Percentiles rank a stretch among this genome's conserved stretches.
phyloP scores from a whole-genome alignment of 2,113 vertebrate genomes.

The Bos indicus region DNA sequence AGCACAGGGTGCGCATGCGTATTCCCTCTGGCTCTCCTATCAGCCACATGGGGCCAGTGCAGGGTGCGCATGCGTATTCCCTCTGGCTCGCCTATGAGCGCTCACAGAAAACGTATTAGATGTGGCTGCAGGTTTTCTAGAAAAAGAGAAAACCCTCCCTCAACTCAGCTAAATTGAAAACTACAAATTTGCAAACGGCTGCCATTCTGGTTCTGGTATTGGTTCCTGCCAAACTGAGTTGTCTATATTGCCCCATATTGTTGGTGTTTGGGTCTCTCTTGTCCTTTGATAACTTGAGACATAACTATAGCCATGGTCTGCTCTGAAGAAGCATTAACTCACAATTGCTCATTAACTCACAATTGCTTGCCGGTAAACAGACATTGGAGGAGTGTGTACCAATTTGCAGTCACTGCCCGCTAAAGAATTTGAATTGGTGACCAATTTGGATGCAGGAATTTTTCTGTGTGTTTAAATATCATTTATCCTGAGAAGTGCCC shows the following conservation, averaged over 20 bases:
- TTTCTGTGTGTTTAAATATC: conserved; percentile 40
- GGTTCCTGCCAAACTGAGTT: background rate
- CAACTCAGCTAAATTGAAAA: background rate
- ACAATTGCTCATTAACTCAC: background rate
- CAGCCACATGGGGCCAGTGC: accelerated
- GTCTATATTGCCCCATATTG: accelerated
- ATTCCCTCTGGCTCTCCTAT: accelerated
- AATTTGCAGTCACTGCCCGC: background rate
- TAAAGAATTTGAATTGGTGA: conserved; percentile 13
- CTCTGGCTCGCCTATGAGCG: accelerated
- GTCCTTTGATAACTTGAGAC: background rate
- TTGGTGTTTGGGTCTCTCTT: background rate
- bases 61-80: accelerated
- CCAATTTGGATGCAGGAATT: conserved; percentile 24
- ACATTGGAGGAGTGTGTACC: background rate
- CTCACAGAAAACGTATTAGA: background rate
- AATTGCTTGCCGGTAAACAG: background rate
- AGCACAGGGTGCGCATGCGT: accelerated
- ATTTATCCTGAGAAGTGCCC: conserved; percentile 54
- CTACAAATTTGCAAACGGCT: background rate
- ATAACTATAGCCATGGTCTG: background rate
- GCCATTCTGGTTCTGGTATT: background rate
- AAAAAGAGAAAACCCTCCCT: background rate
- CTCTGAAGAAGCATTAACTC: background rate
- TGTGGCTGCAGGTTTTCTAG: background rate